phyloP scores from a whole-genome alignment of 2,113 vertebrate genomes.

The Gallinago jamesoni region DNA sequence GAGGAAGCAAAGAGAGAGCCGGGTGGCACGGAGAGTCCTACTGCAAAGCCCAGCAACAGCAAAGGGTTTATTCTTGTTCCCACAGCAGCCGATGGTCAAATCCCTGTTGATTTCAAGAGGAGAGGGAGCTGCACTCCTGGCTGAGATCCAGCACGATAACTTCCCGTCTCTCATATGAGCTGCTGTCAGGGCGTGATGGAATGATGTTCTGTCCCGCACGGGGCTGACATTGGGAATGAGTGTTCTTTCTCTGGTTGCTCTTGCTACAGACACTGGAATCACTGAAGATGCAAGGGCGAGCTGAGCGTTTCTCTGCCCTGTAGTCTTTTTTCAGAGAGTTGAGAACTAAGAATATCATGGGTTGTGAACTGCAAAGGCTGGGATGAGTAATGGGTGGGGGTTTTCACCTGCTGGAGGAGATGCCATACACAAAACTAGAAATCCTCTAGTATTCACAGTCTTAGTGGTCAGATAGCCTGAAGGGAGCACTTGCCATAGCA shows the following conservation, averaged over 20 bases:
- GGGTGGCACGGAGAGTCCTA: background rate
- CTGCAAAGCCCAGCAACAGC: background rate
- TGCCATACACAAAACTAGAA: background rate
- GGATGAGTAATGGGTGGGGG: background rate
- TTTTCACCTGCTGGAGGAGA: background rate
- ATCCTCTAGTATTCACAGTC: background rate
- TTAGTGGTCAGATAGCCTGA: background rate
- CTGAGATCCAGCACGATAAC: background rate
- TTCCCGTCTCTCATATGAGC: background rate
- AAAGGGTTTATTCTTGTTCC: background rate
- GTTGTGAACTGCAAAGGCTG: background rate
- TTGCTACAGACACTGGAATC: background rate
- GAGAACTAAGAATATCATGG: background rate
- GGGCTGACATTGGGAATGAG: background rate
- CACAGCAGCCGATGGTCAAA: background rate
- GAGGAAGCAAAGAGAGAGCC: background rate
- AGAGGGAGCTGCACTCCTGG: background rate
- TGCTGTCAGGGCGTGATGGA: background rate
- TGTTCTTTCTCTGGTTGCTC: background rate
- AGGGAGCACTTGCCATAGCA: background rate
- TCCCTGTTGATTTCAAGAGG: background rate
- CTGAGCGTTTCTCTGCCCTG: background rate
- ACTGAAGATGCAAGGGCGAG: background rate
- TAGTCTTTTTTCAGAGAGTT: background rate
- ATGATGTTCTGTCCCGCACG: background rate